Evolutionary conservation across 1,140 invertebrate genomes (phyloP).

Genomic region (Vanessa atalanta): DNA sequence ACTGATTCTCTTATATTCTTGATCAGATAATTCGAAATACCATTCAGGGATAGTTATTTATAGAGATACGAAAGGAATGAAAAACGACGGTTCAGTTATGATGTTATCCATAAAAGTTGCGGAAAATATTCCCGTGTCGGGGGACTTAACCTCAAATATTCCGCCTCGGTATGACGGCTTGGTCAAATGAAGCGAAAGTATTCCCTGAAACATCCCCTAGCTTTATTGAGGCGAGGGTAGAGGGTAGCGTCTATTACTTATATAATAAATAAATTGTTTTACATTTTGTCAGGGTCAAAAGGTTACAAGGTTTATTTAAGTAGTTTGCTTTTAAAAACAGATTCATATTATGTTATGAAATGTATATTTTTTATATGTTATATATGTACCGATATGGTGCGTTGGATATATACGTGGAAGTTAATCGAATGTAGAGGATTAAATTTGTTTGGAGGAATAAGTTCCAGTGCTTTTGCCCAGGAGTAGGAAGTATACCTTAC

Average conservation of each 20-base stretch:
- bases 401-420: too few relatives aligned
- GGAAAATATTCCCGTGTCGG: slow-evolving; percentile 3
- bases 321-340: neutral
- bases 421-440: too few relatives aligned
- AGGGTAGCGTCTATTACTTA: slow-evolving; percentile 1
- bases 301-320: neutral
- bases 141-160: slow-evolving; percentile 14
- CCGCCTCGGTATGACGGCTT: neutral
- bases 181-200: slow-evolving; percentile 34
- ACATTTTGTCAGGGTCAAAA: neutral
- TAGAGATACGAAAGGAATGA: neutral
- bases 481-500: too few relatives aligned
- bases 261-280: slow-evolving; percentile 11
- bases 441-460: too few relatives aligned
- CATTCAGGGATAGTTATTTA: too few relatives aligned
- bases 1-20: too few relatives aligned
- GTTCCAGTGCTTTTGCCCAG: too few relatives aligned
- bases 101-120: neutral
- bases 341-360: neutral
- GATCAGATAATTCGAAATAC: too few relatives aligned
- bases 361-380: neutral
- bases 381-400: too few relatives aligned
- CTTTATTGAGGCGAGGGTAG: slow-evolving; percentile 15
- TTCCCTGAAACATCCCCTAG: slow-evolving; percentile 13
- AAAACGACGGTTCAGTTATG: neutral